Conservation (phyloP, 2,888 invertebrate species). For the Trimorus sp. region DNA sequence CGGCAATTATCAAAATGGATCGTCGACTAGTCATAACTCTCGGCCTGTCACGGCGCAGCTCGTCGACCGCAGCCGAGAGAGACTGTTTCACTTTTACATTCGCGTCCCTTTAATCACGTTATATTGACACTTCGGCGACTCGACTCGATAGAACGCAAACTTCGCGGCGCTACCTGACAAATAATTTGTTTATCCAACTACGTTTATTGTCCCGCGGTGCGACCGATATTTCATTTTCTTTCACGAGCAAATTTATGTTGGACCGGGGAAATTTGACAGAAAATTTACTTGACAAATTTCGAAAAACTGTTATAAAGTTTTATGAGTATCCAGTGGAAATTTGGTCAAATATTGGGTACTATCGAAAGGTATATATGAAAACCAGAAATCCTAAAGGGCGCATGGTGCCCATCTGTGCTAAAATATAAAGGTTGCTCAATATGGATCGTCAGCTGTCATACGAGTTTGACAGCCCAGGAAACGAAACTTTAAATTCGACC, state of each 20-base stretch:
- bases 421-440: too few species aligned
- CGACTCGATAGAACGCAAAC: conserved; percentile 53
- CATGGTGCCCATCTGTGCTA: too few species aligned
- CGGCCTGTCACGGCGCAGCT: conserved; percentile 54
- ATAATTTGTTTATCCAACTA: conserved; percentile 58
- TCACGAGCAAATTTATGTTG: conserved; percentile 29
- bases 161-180: conserved; percentile 52
- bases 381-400: too few species aligned
- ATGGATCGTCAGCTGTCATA: too few species aligned
- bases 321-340: too few species aligned
- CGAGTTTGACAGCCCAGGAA: too few species aligned
- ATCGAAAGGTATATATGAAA: too few species aligned
- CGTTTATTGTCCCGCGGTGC: conserved; percentile 41
- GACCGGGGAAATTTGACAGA: not conserved
- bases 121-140: conserved; percentile 60
- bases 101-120: conserved; percentile 63
- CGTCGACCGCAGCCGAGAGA: conserved; percentile 53
- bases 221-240: conserved; percentile 41
- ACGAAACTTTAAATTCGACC: too few species aligned
- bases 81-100: conserved; percentile 57
- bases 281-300: not conserved
- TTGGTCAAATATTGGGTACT: too few species aligned
- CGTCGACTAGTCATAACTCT: conserved; percentile 60
- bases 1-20: conserved; percentile 64
- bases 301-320: too few species aligned